phyloP scores from a whole-genome alignment of 2,797 vertebrate genomes.

The Perodicticus potto region DNA sequence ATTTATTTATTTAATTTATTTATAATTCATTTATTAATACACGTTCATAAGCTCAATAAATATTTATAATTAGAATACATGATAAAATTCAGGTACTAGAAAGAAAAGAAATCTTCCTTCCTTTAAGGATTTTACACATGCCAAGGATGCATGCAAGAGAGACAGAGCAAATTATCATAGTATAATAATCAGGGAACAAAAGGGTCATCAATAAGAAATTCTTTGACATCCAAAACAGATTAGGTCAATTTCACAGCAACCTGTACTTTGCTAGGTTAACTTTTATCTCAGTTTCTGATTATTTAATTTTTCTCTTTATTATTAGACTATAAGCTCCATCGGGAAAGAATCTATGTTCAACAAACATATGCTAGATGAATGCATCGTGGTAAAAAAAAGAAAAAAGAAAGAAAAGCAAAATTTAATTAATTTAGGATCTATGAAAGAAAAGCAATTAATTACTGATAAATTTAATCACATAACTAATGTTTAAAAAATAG shows the following conservation, averaged over 20 bases:
- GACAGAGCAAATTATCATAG: background rate
- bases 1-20: too few relatives aligned
- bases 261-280: background rate
- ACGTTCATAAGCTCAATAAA: slow-evolving; percentile 22
- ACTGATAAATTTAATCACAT: background rate
- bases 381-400: slow-evolving; percentile 6
- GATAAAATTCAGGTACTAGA: background rate
- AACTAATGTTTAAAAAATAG: background rate
- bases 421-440: background rate
- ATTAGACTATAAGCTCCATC: background rate
- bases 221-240: background rate
- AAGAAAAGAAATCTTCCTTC: slow-evolving; percentile 2
- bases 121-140: background rate
- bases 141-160: background rate
- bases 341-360: background rate
- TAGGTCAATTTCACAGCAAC: slow-evolving; percentile 21
- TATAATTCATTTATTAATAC: background rate
- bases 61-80: slow-evolving; percentile 29
- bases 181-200: background rate
- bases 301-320: slow-evolving; percentile 12
- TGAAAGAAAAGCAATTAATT: slow-evolving; percentile 19
- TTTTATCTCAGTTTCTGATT: slow-evolving; percentile 39
- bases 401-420: slow-evolving; percentile 50
- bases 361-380: slow-evolving; percentile 26
- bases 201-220: background rate